phyloP scores from a whole-genome alignment of 1,140 invertebrate genomes.

The Drosophila setifemur region DNA sequence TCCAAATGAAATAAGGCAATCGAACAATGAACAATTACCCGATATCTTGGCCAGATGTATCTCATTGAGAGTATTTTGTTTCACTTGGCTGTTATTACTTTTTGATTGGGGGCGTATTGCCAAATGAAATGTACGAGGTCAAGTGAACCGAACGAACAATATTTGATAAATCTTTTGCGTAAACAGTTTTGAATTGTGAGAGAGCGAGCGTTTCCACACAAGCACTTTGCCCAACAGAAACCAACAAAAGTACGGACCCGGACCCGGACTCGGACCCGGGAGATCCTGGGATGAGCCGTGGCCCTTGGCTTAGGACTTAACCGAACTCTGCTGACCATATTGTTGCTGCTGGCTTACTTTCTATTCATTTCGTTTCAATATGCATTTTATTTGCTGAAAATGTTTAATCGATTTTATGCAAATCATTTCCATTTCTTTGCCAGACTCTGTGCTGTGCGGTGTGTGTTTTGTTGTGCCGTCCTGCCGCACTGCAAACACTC shows the following conservation, averaged over 20 bases:
- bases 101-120: conserved; percentile 2
- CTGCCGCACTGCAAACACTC: conserved; percentile 58
- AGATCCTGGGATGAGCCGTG: background rate
- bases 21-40: too few relatives aligned
- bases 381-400: conserved; percentile 73
- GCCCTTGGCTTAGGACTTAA: conserved; percentile 9
- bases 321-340: conserved; percentile 4
- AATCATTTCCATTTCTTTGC: conserved; percentile 67
- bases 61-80: background rate
- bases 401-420: conserved; percentile 77
- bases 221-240: conserved; percentile 33
- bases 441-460: background rate
- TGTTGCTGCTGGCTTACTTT: conserved; percentile 38
- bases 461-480: background rate
- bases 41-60: background rate
- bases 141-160: conserved; percentile 18
- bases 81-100: conserved; percentile 27
- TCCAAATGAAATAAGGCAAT: too few relatives aligned
- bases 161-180: conserved; percentile 46
- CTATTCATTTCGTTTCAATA: conserved; percentile 68
- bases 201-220: too few relatives aligned
- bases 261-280: background rate
- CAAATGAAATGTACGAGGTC: conserved; percentile 3
- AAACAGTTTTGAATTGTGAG: conserved; percentile 18
- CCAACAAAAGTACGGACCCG: background rate